phyloP scores from a whole-genome alignment of 2,113 vertebrate genomes.

The Felis chaus region DNA sequence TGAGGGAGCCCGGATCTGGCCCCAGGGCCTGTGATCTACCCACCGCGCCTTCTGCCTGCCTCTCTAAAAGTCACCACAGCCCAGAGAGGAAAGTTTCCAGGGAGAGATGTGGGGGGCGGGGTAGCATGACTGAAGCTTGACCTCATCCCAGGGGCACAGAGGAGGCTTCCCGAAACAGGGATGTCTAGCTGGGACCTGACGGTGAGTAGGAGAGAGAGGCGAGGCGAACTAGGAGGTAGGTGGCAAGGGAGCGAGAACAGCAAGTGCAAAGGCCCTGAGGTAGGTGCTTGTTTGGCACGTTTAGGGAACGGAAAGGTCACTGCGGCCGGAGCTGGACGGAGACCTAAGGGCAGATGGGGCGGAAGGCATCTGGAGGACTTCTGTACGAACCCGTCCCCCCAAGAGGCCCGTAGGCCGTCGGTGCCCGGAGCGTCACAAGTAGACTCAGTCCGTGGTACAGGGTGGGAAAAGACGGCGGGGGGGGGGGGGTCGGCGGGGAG shows the following conservation, averaged over 20 bases:
- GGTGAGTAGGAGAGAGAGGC: not conserved
- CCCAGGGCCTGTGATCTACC: not conserved
- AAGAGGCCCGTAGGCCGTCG: no score
- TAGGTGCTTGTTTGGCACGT: not conserved
- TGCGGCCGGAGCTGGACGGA: not conserved
- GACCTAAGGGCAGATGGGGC: not conserved
- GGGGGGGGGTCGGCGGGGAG: not conserved
- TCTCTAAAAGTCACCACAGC: not conserved
- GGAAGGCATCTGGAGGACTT: no score
- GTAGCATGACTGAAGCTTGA: no score
- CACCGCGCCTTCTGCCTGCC: not conserved
- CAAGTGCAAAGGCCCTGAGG: not conserved
- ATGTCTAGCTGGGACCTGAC: no score
- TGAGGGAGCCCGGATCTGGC: not conserved
- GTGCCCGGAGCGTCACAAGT: not conserved
- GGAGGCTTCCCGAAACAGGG: not conserved
- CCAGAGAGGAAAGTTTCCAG: no score
- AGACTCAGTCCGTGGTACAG: not conserved
- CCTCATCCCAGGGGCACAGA: not conserved
- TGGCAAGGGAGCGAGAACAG: not conserved
- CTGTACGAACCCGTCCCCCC: not conserved
- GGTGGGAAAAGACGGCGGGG: not conserved
- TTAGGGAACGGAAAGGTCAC: not conserved
- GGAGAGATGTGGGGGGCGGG: not conserved
- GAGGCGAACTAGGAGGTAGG: not conserved